phyloP scores from a whole-genome alignment of 2,113 vertebrate genomes.

The Herpetotheres cachinnans region DNA sequence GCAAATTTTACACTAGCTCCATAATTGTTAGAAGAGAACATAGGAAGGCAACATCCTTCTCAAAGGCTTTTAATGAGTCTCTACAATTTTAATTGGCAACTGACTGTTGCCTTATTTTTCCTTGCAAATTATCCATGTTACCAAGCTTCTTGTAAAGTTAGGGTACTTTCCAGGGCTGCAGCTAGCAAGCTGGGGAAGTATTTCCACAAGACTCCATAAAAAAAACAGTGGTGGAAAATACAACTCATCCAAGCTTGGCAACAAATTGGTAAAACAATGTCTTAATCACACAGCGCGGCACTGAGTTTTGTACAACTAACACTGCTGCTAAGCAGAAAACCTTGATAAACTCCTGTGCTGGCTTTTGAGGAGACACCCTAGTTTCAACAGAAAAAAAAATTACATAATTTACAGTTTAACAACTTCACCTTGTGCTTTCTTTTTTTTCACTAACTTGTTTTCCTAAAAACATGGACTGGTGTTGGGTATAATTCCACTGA shows the following conservation, averaged over 20 bases:
- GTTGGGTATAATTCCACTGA: background rate
- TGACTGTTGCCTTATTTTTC: background rate
- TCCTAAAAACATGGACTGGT: background rate
- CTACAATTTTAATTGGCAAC: background rate
- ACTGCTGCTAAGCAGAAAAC: background rate
- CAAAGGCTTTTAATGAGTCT: background rate
- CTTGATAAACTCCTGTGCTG: background rate
- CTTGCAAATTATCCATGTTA: background rate
- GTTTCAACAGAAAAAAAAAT: background rate
- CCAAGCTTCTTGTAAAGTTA: background rate
- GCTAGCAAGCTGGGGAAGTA: background rate
- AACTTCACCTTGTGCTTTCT: background rate
- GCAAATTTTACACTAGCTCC: background rate
- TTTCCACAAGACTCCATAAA: background rate
- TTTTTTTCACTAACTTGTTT: background rate
- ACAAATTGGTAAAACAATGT: background rate
- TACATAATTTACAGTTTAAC: background rate
- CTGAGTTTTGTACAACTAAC: background rate
- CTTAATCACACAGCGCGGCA: rapidly evolving
- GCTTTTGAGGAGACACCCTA: background rate
- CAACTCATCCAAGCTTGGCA: background rate
- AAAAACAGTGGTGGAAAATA: background rate
- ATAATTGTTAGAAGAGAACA: background rate
- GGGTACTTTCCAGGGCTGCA: background rate
- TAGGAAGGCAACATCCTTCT: background rate